Conservation (phyloP, 2,797 vertebrate genomes). For the Fratercula arctica region DNA sequence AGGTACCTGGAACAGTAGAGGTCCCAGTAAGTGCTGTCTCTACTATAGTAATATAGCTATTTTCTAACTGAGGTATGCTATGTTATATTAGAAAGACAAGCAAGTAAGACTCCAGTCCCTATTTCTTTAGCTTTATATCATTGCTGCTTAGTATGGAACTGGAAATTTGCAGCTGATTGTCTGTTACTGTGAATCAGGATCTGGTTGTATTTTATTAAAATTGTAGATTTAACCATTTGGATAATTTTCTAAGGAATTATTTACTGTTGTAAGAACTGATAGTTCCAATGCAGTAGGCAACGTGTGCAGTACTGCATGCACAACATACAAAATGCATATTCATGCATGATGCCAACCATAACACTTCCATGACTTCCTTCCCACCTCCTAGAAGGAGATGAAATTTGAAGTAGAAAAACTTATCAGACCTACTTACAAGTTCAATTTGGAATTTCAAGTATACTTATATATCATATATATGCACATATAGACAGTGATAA, state of each 20-base stretch:
- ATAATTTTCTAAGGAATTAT: neutral
- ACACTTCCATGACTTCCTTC: neutral
- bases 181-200: neutral
- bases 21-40: neutral
- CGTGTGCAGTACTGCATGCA: neutral
- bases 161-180: neutral
- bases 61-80: neutral
- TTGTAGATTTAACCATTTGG: neutral
- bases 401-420: conserved; percentile 21
- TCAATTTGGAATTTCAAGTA: conserved; percentile 16
- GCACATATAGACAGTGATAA: conserved; percentile 2
- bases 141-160: neutral
- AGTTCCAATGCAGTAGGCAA: neutral
- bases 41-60: neutral
- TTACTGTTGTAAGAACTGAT: neutral
- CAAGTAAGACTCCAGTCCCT: neutral
- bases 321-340: neutral
- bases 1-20: neutral
- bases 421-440: conserved; percentile 26
- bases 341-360: neutral
- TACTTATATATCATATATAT: conserved; percentile 13
- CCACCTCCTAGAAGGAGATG: neutral
- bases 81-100: neutral
- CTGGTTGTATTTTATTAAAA: neutral
- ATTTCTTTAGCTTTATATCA: neutral